These are phyloP conservation scores for Popillia japonica DNA, from an alignment of 1,140 invertebrate genomes.

Conservation along the genomic window DNA sequence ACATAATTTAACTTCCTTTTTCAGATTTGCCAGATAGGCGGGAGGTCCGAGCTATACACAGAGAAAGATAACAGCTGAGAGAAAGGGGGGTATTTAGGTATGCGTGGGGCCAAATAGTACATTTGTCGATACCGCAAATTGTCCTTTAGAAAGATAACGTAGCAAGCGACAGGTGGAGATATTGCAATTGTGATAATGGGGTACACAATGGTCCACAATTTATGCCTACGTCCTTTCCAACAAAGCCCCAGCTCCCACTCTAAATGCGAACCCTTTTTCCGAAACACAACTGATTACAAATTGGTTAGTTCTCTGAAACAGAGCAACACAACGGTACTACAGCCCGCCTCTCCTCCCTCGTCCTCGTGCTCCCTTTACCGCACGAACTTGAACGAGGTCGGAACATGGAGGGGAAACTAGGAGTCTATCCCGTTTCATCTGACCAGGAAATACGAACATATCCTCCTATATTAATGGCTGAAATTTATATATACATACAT, in stretches of 20 bases:
- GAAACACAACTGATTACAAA: constrained; percentile 46
- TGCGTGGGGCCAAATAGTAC: background rate
- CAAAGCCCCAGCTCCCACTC: constrained; percentile 18
- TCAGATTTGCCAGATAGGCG: background rate
- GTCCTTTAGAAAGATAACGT: constrained; percentile 41
- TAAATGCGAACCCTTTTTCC: constrained; percentile 32
- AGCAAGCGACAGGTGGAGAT: constrained; percentile 47
- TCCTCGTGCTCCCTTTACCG: too few relatives aligned
- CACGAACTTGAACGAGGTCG: background rate
- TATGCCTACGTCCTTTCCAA: constrained; percentile 38
- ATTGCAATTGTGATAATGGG: constrained; percentile 42
- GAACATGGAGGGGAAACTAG: constrained; percentile 12
- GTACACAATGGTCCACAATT: constrained; percentile 43
- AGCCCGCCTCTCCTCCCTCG: too few relatives aligned
- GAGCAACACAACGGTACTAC: background rate
- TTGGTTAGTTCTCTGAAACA: constrained; percentile 36
- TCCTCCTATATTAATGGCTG: background rate
- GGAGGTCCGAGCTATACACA: too few relatives aligned
- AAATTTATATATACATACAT: too few relatives aligned
- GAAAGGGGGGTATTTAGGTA: background rate
- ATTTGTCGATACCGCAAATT: constrained; percentile 30
- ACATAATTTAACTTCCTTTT: constrained; percentile 1
- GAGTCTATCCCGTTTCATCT: background rate
- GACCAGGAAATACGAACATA: constrained; percentile 4
- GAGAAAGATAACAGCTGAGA: too few relatives aligned